These are phyloP conservation scores for Cataglyphis cursor DNA, from an alignment of 2,888 invertebrate genomes.

Conservation along the genomic window DNA sequence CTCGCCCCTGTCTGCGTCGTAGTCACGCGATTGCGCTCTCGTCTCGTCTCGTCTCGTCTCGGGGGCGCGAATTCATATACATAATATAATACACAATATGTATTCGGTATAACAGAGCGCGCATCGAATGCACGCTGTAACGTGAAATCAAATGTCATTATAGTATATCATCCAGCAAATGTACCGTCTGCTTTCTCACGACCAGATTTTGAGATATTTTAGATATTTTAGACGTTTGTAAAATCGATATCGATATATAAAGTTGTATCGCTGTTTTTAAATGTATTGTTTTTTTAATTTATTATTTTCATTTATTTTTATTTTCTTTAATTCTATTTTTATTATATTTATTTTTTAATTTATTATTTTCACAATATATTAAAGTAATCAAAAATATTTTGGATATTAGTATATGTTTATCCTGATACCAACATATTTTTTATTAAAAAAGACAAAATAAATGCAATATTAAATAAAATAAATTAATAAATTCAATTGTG, in stretches of 20 bases:
- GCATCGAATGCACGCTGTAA: conserved; percentile 20
- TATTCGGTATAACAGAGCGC: conserved; percentile 24
- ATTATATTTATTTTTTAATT: not conserved
- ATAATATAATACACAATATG: conserved; percentile 38
- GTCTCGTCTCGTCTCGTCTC: conserved; percentile 39
- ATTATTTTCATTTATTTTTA: not conserved
- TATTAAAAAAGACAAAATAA: not conserved
- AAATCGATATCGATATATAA: not conserved
- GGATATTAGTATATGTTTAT: not conserved
- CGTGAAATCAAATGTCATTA: conserved; percentile 34
- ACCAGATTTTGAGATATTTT: conserved; percentile 29
- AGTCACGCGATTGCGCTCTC: conserved; percentile 55
- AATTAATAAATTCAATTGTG: not conserved
- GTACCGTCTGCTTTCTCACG: conserved; percentile 4
- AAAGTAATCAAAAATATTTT: not conserved
- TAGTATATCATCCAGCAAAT: not conserved
- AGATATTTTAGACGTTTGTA: not conserved
- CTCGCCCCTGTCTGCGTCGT: conserved; percentile 46
- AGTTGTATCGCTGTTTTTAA: not conserved
- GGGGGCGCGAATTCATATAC: conserved; percentile 26
- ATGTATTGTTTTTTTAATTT: not conserved
- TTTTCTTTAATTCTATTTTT: too few relatives aligned
- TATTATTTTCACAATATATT: not conserved
- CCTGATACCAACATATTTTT: not conserved
- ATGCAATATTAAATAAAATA: not conserved